phyloP scores from a whole-genome alignment of 35 echinoderm and acorn worm species.

The Amphiura filiformis region DNA sequence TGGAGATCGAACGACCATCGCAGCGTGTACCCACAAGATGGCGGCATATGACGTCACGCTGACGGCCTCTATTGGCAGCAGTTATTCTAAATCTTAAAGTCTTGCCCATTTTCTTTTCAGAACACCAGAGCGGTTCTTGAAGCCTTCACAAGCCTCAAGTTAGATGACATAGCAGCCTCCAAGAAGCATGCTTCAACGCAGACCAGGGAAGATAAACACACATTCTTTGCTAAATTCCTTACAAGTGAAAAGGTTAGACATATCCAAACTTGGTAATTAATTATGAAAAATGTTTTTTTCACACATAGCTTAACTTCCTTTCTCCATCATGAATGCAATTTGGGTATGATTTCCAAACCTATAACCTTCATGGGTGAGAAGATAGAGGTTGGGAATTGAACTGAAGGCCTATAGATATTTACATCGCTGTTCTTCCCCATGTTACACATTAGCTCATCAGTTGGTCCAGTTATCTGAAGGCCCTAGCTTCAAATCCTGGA shows the following conservation, averaged over 20 bases:
- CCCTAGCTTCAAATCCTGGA: no score
- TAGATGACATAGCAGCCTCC: constrained; percentile 48
- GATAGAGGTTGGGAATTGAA: background rate
- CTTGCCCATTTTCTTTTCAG: constrained; percentile 47
- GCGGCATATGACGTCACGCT: no score
- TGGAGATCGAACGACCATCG: no score
- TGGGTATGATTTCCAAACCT: background rate
- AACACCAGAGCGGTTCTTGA: constrained; percentile 71
- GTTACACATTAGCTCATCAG: no score
- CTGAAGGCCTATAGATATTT: background rate
- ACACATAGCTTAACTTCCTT: background rate
- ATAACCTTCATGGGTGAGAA: background rate
- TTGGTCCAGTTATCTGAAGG: no score
- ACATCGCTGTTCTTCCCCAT: background rate
- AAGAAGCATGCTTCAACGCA: constrained; percentile 30
- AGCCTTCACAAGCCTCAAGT: constrained; percentile 87
- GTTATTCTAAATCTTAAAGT: no score
- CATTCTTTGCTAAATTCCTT: constrained; percentile 91
- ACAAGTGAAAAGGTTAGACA: constrained; percentile 98
- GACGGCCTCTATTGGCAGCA: no score
- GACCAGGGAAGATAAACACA: constrained; percentile 23
- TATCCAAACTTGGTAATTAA: background rate
- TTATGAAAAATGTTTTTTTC: no score
- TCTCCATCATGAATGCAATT: background rate
- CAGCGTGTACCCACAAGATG: no score